A percentile compares a stretch with the other conserved stretches of the same genome.
These are phyloP conservation scores for Onychostruthus taczanowskii DNA, from an alignment of 2,113 vertebrate genomes.

Conservation along the genomic window DNA sequence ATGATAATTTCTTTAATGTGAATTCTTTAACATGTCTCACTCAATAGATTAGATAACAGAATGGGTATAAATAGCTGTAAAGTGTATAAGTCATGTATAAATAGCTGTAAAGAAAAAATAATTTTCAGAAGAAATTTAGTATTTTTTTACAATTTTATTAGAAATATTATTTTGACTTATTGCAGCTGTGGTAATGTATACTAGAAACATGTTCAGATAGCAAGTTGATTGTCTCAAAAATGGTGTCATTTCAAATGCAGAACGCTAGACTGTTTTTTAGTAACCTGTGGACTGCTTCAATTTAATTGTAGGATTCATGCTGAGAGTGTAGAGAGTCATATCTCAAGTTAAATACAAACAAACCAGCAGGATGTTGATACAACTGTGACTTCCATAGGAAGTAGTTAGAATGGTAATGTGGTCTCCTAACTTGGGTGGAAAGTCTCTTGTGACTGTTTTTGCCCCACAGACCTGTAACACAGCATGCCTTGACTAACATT, in stretches of 20 bases:
- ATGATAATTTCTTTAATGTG: neutral
- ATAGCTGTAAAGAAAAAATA: neutral
- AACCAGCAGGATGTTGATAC: constrained; percentile 78
- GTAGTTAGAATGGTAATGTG: constrained; percentile 71
- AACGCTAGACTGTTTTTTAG: constrained; percentile 34
- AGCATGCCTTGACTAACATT: constrained; percentile 71
- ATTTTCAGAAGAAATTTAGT: neutral
- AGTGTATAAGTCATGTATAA: too few species aligned
- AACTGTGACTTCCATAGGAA: constrained; percentile 76
- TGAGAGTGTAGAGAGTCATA: constrained; percentile 69
- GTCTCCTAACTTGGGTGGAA: constrained; percentile 63
- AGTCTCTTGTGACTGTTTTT: constrained; percentile 62
- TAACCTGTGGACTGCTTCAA: constrained; percentile 57
- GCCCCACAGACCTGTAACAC: constrained; percentile 61
- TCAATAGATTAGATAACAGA: neutral
- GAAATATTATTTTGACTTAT: neutral
- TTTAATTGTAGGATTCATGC: constrained; percentile 71
- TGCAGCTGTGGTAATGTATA: neutral
- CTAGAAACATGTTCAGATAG: neutral
- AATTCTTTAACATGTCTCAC: neutral
- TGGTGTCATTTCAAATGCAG: neutral
- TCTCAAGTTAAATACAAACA: constrained; percentile 76
- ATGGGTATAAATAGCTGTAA: neutral
- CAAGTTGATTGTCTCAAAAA: constrained; percentile 11
- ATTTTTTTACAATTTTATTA: neutral